Evolutionary conservation across 2,888 invertebrate genomes (phyloP), one percentile per base, ranked within the genome.

Genomic region (Napeogenes inachia): DNA sequence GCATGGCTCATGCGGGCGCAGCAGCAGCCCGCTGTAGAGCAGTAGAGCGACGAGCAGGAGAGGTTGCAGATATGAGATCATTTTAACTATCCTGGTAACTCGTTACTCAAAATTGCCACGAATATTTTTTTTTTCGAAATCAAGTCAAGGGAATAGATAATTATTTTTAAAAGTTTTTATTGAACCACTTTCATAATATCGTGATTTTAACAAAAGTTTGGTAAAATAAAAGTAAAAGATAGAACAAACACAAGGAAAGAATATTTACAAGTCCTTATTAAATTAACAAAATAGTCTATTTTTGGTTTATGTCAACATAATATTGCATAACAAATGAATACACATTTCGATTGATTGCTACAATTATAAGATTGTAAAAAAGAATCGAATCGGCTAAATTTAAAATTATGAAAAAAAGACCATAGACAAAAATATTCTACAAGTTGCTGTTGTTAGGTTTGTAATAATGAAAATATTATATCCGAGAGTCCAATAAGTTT

Each of bases 361-460:
- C 42, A 12, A 42, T 21, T 50, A 50, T 30, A 30, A 50, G 30
- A 12, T 50, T 50, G 50, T 50, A 50, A 30, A 50, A 50, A 50
- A 38, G 8, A 38, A 42, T 42, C 8, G 42, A 42, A 42, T n/a
- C 5, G 68, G 50, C 59, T 63, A 61, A 67, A 62, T 59, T 42
- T 10, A 68, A 21, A 63, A 68, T 65, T 59, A 59, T 61, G n/a
- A 46, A 68, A 50, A 66, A 64, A 57, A 64, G 42, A 13, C 60
- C 63, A 67, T 61, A 68, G 68, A 67, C 64, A 65, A 64, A 57
- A 62, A 56, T 58, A 61, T 61, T 64, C 53, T 56, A 54, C 53
- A 50, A 50, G 30, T 50, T 30, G 4, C 50, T 10, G 6, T 45
- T 35, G 3, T 56, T 57, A 50, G 33, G 30, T 45, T 33, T 50